These are phyloP conservation scores for Caenorhabditis macrosperma DNA, from an alignment of 2,888 invertebrate species.

Conservation along the genomic window DNA sequence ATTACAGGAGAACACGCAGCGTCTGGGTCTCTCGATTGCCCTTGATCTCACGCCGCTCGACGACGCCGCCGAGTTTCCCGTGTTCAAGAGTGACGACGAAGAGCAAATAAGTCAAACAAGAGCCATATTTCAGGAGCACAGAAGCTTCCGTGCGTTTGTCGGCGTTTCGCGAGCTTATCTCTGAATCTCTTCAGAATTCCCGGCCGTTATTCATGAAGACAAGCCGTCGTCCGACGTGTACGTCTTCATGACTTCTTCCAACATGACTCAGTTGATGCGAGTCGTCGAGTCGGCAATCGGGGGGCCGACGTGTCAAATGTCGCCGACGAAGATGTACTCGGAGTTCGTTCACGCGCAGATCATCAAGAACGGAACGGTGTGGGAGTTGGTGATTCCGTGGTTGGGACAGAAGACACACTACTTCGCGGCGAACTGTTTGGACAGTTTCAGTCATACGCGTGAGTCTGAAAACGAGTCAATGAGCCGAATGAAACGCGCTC, in stretches of 20 bases:
- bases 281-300: slow-evolving; percentile 35
- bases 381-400: slow-evolving; percentile 50
- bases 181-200: slow-evolving; percentile 56
- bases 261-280: slow-evolving; percentile 46
- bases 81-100: slow-evolving; percentile 55
- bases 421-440: slow-evolving; percentile 36
- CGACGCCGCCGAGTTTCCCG: slow-evolving; percentile 48
- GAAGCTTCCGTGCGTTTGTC: slow-evolving; percentile 57
- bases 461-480: neutral
- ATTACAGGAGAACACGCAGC: slow-evolving; percentile 62
- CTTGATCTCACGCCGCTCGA: slow-evolving; percentile 32
- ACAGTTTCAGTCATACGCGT: slow-evolving; percentile 15
- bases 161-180: too few relatives aligned
- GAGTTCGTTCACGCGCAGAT: slow-evolving; percentile 52
- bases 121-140: slow-evolving; percentile 47
- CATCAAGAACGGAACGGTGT: slow-evolving; percentile 42
- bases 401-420: slow-evolving; percentile 31
- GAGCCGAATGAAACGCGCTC: too few relatives aligned
- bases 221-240: slow-evolving; percentile 54
- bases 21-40: slow-evolving; percentile 51
- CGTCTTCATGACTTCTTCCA: slow-evolving; percentile 54
- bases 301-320: slow-evolving; percentile 57
- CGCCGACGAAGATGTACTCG: slow-evolving; percentile 59
- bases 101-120: slow-evolving; percentile 15
- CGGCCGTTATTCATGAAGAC: slow-evolving; percentile 49